Evolutionary conservation across 2,888 invertebrate species (phyloP), one percentile per base, ranked within the genome.

Genomic region (Melolontha melolontha): DNA sequence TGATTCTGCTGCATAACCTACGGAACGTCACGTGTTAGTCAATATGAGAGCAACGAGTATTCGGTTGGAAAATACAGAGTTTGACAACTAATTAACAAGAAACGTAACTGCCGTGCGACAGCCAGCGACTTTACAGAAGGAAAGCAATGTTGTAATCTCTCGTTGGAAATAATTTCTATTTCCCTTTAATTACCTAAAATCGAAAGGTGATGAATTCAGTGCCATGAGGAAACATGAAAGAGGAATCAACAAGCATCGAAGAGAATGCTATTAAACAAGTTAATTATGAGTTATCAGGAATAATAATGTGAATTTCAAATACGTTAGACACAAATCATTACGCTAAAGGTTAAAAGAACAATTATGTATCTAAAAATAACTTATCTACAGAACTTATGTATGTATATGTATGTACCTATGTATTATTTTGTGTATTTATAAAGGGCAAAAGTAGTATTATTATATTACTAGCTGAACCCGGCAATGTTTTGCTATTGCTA

Each of bases 11-110:
- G 54, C 65, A 73, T 73, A 72, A 72, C 70, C 71, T 67, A 52
- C 70, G 59, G 59, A 62, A 62, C 59, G 70, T 72, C 76, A 76
- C 76, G 77, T 74, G 76, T 66, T 62, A 62, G 59, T 62, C 59
- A 62, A 62, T 47, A 62, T 62, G 59, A 68, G 64, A 64, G 70
- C 67, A 72, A 74, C 49, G 71, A 64, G 72, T 67, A 68, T 69
- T 66, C 65, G 59, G 29, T 41, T 52, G 65, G 68, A 68, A 69
- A 69, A 66, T 69, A 65, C 63, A 41, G 51, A 62, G 66, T 69
- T 69, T 69, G 69, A 69, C 69, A 65, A 69, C 65, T 69, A 69
- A 69, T 69, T 69, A 69, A 69, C 69, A 69, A 68, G 64, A 47
- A 64, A 64, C 54, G 55, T 52, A 65, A 42, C 52, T 16, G 52